Conservation (phyloP, 2,797 vertebrate genomes). For the Enteromius thamalakanensis region DNA sequence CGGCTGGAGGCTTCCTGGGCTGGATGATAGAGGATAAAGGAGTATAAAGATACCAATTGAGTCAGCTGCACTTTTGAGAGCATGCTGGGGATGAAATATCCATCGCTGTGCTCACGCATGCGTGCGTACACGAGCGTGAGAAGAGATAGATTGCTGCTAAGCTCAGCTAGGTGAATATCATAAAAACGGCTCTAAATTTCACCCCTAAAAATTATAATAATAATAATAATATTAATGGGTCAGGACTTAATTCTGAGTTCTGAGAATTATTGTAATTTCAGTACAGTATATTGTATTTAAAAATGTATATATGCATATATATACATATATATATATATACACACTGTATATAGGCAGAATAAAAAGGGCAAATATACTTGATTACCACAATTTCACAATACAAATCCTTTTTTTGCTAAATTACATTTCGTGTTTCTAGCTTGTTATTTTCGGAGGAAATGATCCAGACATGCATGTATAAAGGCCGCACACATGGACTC, state of each 20-base stretch:
- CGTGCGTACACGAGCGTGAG: background rate
- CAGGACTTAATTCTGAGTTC: background rate
- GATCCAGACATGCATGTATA: background rate
- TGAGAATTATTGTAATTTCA: background rate
- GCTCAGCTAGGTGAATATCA: background rate
- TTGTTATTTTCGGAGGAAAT: background rate
- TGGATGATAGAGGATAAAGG: slow-evolving; percentile 32
- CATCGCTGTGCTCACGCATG: background rate
- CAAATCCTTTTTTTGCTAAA: background rate
- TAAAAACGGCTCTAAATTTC: background rate
- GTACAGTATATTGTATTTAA: background rate
- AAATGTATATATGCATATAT: too few species aligned
- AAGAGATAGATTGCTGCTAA: background rate
- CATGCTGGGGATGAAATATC: slow-evolving; percentile 37
- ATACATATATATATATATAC: too few species aligned
- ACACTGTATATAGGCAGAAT: too few species aligned
- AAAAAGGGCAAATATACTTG: background rate
- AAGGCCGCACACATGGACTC: slow-evolving; percentile 3
- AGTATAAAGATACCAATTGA: slow-evolving; percentile 39
- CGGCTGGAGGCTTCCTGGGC: slow-evolving; percentile 13
- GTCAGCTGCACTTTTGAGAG: slow-evolving; percentile 40
- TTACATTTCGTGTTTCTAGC: background rate
- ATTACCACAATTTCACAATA: background rate
- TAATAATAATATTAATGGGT: background rate
- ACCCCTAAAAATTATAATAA: background rate